Percentiles rank a stretch among this genome's conserved stretches.
These are phyloP conservation scores for Pollenia amentaria DNA, from an alignment of 2,888 invertebrate genomes.

Conservation along the genomic window DNA sequence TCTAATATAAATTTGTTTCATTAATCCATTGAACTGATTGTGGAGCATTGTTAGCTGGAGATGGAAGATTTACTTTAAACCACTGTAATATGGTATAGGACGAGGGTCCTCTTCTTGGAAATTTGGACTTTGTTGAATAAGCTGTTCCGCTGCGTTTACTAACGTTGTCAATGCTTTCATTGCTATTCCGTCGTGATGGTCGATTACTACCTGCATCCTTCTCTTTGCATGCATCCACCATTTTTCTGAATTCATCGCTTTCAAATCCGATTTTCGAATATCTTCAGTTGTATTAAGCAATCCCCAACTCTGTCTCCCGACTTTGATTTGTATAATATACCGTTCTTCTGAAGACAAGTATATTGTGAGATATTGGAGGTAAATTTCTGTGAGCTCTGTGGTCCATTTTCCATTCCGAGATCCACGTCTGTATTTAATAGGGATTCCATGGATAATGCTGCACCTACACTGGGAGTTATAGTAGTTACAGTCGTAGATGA, in stretches of 20 bases:
- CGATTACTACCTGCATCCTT: slow-evolving; percentile 6
- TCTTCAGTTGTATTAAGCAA: slow-evolving; percentile 21
- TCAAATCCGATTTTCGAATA: neutral
- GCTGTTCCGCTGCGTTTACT: slow-evolving; percentile 7
- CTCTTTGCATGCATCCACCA: neutral
- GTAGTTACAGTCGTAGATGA: slow-evolving; percentile 17
- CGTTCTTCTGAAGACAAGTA: slow-evolving; percentile 4
- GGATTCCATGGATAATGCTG: neutral
- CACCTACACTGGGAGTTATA: slow-evolving; percentile 15
- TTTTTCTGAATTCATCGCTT: no score
- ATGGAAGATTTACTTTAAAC: slow-evolving; percentile 12
- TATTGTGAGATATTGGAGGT: slow-evolving; percentile 6
- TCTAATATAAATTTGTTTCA: neutral
- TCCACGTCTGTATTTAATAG: slow-evolving; percentile 1
- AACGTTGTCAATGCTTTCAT: slow-evolving; percentile 3
- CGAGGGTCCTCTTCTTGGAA: slow-evolving; percentile 13
- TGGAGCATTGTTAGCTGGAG: neutral
- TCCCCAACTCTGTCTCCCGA: slow-evolving; percentile 11
- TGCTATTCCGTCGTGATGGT: slow-evolving; percentile 14
- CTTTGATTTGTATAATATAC: slow-evolving; percentile 25
- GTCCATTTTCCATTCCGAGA: neutral
- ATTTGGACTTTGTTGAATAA: neutral
- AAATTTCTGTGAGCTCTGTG: neutral
- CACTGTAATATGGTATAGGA: slow-evolving; percentile 22
- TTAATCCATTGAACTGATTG: neutral